Evolutionary conservation across 2,797 vertebrate species (phyloP).

Genomic region (Luscinia megarhynchos): DNA sequence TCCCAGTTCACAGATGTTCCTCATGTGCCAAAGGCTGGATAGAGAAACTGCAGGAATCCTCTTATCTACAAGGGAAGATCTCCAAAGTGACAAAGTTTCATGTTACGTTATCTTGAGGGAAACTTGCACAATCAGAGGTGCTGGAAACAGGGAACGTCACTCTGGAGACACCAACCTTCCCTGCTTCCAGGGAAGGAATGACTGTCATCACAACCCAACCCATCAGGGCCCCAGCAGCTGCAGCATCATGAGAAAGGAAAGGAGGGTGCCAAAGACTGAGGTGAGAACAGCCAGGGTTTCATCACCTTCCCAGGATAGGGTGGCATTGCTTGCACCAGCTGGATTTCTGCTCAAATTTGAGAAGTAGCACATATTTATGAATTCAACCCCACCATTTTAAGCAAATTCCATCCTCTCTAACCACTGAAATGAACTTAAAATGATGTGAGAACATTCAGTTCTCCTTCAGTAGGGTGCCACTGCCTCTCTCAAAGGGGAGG

Average conservation of each 20-base stretch:
- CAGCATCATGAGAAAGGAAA: neutral
- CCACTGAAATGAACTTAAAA: neutral
- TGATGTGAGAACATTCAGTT: neutral
- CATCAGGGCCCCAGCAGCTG: neutral
- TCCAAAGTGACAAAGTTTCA: slow-evolving; percentile 37
- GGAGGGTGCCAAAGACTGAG: neutral
- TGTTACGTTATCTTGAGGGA: neutral
- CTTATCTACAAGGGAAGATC: neutral
- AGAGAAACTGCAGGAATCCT: neutral
- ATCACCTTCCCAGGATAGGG: neutral
- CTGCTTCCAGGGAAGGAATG: neutral
- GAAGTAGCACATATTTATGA: neutral
- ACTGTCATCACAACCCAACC: rapidly evolving
- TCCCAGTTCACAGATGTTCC: neutral
- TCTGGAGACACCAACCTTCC: neutral
- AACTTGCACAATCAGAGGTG: slow-evolving; percentile 26
- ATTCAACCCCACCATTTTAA: neutral
- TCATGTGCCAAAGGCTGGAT: neutral
- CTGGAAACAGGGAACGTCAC: neutral
- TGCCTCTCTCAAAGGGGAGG: neutral
- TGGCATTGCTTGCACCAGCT: neutral
- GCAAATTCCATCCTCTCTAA: neutral
- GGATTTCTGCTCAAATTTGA: neutral
- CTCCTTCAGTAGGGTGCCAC: neutral
- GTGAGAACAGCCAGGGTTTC: neutral